Evolutionary conservation across 2,797 vertebrate genomes (phyloP), one percentile per base, ranked within the genome.

Genomic region (Sebastes oblongus): DNA sequence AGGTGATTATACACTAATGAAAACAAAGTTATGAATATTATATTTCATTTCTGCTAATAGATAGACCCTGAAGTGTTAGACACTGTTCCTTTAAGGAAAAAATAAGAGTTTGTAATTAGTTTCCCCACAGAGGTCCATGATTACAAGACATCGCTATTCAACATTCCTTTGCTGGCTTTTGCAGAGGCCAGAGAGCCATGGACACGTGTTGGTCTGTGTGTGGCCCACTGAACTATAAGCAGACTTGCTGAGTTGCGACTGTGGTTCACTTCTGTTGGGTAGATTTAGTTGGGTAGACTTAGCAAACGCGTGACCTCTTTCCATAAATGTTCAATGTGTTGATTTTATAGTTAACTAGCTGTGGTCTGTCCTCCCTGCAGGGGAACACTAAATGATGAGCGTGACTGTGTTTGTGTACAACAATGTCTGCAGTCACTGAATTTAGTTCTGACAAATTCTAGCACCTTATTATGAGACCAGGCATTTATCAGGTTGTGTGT

Each of bases 381-480:
- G 42, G 30, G 25, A 71, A 86, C 55, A 56, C 34, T 60, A 36
- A 83, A 81, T 80, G 66, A 83, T 30, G 55, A 81, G 54, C n/a
- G 3, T 30, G 56, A 77, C 77, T 67, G 67, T 60, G 76, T 88
- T 89, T 85, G 66, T 75, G 79, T 70, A 83, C 78, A 80, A 82
- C 64, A 42, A 69, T 76, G 80, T 84, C 65, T 16, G 34, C 56
- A 66, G 77, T 77, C 79, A 89, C 87, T 83, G 82, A 71, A 92
- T 91, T 85, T 90, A 92, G 89, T 85, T 84, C 66, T 36, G 72
- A 84, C 72, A 89, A 90, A 94, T 94, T 94, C 86, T 87, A 82
- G 75, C 88, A 86, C 84, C 86, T 89, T 89, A 92, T 89, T 88
- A 93, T 90, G 86, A 92, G 76, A 88, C 69, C 82, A 76, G 80